Evolutionary conservation across 1,140 invertebrate genomes (phyloP).

Genomic region (Phortica variegata): DNA sequence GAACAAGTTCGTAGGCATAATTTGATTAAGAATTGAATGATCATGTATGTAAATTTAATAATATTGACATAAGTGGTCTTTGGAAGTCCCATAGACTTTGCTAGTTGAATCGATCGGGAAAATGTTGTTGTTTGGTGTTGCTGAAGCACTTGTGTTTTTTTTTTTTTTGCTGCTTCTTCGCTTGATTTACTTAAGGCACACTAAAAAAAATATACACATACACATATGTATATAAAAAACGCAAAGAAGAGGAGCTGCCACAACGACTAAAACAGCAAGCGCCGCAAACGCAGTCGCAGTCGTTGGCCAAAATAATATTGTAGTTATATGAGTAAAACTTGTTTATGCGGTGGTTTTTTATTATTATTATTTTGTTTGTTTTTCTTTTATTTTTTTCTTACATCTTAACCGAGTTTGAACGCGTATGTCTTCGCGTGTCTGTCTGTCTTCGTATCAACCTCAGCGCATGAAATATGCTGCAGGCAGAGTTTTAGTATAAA

Average conservation of each 20-base stretch:
- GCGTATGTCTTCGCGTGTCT: background rate
- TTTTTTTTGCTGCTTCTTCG: no score
- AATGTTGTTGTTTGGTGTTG: no score
- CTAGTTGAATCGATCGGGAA: no score
- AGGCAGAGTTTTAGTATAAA: constrained; percentile 45
- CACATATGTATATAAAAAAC: no score
- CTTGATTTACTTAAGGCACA: no score
- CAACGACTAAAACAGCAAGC: constrained; percentile 25
- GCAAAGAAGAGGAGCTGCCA: constrained; percentile 17
- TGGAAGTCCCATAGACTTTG: no score
- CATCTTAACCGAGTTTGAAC: constrained; percentile 19
- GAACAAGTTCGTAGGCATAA: no score
- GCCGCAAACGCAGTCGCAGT: constrained; percentile 7
- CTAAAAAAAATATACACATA: no score
- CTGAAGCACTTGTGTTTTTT: no score
- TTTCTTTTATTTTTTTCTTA: constrained; percentile 15
- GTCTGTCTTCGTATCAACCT: background rate
- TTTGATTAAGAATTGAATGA: no score
- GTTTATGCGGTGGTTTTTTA: constrained; percentile 31
- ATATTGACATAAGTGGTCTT: no score
- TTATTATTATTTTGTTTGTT: constrained; percentile 3
- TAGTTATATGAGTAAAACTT: constrained; percentile 48
- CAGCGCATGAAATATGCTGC: constrained; percentile 20
- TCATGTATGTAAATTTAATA: no score
- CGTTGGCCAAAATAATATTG: constrained; percentile 32